Percentiles rank a stretch among this genome's conserved stretches.
Conservation (phyloP, 1,140 invertebrate species). For the Drosophila serrata region DNA sequence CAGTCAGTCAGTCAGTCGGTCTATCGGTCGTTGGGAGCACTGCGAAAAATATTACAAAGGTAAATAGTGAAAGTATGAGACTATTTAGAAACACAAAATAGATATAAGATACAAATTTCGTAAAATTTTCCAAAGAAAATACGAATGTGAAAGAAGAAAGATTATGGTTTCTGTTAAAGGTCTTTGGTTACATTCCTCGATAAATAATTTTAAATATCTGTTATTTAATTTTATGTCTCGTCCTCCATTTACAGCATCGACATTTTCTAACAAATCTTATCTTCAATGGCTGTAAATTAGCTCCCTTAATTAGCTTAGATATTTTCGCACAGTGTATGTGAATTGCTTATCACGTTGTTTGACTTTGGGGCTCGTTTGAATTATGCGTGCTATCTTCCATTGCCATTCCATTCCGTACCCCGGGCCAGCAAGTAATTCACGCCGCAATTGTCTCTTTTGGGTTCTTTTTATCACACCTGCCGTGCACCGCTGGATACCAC, state of each 20-base stretch:
- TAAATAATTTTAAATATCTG: too few species aligned
- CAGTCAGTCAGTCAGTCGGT: constrained; percentile 39
- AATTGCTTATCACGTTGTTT: constrained; percentile 78
- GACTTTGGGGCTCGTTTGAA: constrained; percentile 74
- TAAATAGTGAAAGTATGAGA: background rate
- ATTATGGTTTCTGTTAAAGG: background rate
- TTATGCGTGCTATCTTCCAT: constrained; percentile 67
- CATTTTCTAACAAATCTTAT: background rate
- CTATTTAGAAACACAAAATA: background rate
- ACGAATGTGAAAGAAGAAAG: background rate
- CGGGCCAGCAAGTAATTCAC: constrained; percentile 32
- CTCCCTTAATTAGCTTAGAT: background rate
- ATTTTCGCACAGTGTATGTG: constrained; percentile 36
- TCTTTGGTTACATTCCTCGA: too few species aligned
- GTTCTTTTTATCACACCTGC: constrained; percentile 75
- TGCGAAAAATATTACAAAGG: background rate
- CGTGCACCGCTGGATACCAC: constrained; percentile 65
- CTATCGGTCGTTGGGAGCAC: constrained; percentile 26
- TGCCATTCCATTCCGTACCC: constrained; percentile 41
- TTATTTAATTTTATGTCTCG: too few species aligned
- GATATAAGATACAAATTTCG: too few species aligned
- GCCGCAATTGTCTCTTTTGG: constrained; percentile 55
- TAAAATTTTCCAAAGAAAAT: background rate
- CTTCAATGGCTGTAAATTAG: background rate
- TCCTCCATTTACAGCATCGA: background rate